Evolutionary conservation across 2,797 vertebrate genomes (phyloP).

Genomic region (Alca torda): DNA sequence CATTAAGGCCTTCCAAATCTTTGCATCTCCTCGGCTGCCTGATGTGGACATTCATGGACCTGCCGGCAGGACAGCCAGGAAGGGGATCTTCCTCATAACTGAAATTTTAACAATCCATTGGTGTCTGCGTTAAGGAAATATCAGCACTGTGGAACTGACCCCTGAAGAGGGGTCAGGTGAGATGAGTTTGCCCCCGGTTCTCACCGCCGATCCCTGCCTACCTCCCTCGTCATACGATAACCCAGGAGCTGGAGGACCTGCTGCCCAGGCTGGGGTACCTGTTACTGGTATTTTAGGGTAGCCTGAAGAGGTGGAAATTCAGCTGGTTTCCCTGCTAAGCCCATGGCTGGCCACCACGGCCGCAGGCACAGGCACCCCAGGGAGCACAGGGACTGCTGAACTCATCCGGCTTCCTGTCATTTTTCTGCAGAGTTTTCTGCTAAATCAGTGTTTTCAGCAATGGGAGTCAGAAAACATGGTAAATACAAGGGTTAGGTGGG

Average conservation of each 20-base stretch:
- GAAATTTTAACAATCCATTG: neutral
- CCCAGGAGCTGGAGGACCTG: neutral
- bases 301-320: neutral
- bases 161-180: neutral
- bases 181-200: neutral
- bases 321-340: neutral
- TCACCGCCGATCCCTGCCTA: too few species aligned
- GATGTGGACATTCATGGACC: neutral
- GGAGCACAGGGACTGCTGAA: neutral
- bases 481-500: neutral
- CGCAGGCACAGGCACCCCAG: neutral
- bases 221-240: neutral
- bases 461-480: fast-evolving
- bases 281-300: neutral
- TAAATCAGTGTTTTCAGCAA: neutral
- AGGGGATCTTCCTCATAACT: too few species aligned
- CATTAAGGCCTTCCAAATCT: neutral
- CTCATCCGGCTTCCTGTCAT: fast-evolving
- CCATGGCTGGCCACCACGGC: fast-evolving
- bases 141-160: neutral
- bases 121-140: neutral
- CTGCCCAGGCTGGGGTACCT: neutral
- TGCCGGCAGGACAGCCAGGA: neutral
- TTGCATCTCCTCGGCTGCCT: fast-evolving
- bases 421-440: neutral